Evolutionary conservation across 2,797 vertebrate genomes (phyloP).

Genomic region (Sebastes steindachneri): DNA sequence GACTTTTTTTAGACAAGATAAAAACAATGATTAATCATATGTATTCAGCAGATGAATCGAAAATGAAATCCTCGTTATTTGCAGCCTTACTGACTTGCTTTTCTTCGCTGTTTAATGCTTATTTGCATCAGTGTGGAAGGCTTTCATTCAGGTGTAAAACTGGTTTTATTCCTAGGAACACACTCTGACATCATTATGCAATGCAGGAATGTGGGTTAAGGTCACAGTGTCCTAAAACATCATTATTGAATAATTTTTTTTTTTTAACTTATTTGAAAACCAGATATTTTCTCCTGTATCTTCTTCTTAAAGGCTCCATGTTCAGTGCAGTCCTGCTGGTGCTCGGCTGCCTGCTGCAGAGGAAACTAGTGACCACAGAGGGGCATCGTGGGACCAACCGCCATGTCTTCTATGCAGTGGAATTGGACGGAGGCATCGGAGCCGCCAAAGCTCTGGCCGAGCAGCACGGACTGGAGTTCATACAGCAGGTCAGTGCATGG

Average conservation of each 20-base stretch:
- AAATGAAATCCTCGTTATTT: background rate
- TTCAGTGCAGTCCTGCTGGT: constrained; percentile 68
- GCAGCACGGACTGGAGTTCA: constrained; percentile 89
- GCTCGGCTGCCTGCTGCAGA: constrained; percentile 83
- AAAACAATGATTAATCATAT: background rate
- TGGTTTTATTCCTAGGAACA: background rate
- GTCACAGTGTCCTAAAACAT: background rate
- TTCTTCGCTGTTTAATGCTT: background rate
- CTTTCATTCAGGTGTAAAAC: background rate
- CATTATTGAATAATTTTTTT: background rate
- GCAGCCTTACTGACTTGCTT: background rate
- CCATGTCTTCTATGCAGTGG: constrained; percentile 83
- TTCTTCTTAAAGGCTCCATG: constrained; percentile 52
- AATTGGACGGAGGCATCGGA: constrained; percentile 86
- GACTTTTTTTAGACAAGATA: background rate
- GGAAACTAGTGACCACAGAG: constrained; percentile 89
- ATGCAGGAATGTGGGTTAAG: background rate
- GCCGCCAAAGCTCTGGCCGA: constrained; percentile 85
- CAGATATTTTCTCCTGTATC: background rate
- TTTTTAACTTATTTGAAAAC: background rate
- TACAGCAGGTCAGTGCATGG: constrained; percentile 93
- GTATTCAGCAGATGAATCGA: background rate
- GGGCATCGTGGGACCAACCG: constrained; percentile 92
- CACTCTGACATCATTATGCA: background rate
- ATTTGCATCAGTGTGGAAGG: background rate